Conservation (phyloP, 1,140 invertebrate species). For the Drosophila erecta region DNA sequence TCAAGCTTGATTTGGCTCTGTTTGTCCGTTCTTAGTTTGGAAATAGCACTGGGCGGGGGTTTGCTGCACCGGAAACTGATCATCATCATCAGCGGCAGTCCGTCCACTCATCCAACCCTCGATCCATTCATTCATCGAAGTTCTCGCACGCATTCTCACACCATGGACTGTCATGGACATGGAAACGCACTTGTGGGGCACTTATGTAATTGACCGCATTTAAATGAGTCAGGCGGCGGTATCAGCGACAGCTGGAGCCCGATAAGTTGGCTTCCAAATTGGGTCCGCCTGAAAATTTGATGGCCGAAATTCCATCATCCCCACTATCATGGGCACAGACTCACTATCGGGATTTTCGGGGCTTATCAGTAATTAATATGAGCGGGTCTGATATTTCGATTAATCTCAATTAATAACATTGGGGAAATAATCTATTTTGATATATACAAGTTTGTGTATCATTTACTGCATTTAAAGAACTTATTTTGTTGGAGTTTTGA, state of each 20-base stretch:
- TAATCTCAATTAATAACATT: slow-evolving; percentile 7
- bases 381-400: slow-evolving; percentile 7
- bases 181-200: slow-evolving; percentile 2
- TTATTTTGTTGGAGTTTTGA: neutral
- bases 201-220: slow-evolving; percentile 72
- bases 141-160: slow-evolving; percentile 9
- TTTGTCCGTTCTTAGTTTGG: slow-evolving; percentile 20
- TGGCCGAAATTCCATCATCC: slow-evolving; percentile 7
- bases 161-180: neutral
- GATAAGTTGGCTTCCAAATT: slow-evolving; percentile 4
- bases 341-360: slow-evolving; percentile 25
- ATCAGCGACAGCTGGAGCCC: slow-evolving; percentile 28
- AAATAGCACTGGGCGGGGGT: neutral
- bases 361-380: slow-evolving; percentile 38
- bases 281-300: neutral
- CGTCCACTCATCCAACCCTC: slow-evolving; percentile 1
- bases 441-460: neutral
- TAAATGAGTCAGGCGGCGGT: slow-evolving; percentile 38
- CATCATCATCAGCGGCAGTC: slow-evolving; percentile 31
- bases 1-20: slow-evolving; percentile 30
- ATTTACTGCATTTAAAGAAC: neutral
- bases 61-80: slow-evolving; percentile 51
- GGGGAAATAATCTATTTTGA: neutral
- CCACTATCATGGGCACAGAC: slow-evolving; percentile 8
- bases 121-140: slow-evolving; percentile 14